Percentiles rank a stretch among this genome's conserved stretches.
phyloP scores from a whole-genome alignment of 1,140 invertebrate species.

The Idris sp. region DNA sequence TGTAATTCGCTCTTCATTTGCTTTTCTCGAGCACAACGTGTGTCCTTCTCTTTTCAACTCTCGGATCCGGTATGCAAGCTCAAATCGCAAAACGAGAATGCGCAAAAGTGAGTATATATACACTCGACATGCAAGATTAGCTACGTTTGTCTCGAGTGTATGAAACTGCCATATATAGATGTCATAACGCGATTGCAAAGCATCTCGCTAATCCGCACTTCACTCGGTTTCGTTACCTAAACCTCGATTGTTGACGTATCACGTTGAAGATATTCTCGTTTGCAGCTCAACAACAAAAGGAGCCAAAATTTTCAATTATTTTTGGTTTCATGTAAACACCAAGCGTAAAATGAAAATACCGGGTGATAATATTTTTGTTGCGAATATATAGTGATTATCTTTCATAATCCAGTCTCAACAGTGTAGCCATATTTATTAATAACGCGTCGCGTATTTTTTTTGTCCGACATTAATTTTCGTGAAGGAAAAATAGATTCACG shows the following conservation, averaged over 20 bases:
- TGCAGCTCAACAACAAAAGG: slow-evolving; percentile 29
- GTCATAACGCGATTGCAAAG: slow-evolving; percentile 69
- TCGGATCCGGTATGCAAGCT: slow-evolving; percentile 54
- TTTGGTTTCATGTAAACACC: slow-evolving; percentile 15
- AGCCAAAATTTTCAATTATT: slow-evolving; percentile 24
- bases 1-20: slow-evolving; percentile 58
- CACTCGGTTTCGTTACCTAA: slow-evolving; percentile 62
- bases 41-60: slow-evolving; percentile 52
- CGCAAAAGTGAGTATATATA: slow-evolving; percentile 62
- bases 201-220: slow-evolving; percentile 71
- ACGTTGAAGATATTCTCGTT: slow-evolving; percentile 47
- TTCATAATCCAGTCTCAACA: slow-evolving; percentile 13
- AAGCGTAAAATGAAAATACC: slow-evolving; percentile 19
- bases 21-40: slow-evolving; percentile 31
- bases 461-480: slow-evolving; percentile 38
- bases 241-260: slow-evolving; percentile 60
- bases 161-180: slow-evolving; percentile 63
- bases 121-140: slow-evolving; percentile 67
- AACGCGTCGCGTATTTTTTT: slow-evolving; percentile 3
- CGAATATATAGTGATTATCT: slow-evolving; percentile 3
- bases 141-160: slow-evolving; percentile 69
- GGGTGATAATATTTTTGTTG: slow-evolving; percentile 9
- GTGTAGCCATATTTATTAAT: slow-evolving; percentile 55
- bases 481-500: slow-evolving; percentile 32
- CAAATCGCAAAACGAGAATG: slow-evolving; percentile 62